These are phyloP conservation scores for Corythornis cristatus DNA, from an alignment of 2,113 vertebrate genomes.

Conservation along the genomic window DNA sequence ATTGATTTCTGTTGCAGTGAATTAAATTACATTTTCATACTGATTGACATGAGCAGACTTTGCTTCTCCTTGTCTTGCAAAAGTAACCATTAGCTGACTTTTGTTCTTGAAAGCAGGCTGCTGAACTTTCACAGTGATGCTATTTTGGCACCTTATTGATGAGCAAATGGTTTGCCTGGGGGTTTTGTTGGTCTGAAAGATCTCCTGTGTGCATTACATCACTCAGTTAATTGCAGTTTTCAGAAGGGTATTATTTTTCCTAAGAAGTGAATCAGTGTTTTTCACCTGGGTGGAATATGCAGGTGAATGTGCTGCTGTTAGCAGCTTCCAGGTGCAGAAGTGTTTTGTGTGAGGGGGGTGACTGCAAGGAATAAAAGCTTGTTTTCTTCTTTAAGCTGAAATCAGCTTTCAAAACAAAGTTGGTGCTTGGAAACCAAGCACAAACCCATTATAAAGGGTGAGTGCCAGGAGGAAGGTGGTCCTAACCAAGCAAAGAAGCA, in stretches of 20 bases:
- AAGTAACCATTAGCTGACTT: neutral
- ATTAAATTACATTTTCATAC: slow-evolving; percentile 74
- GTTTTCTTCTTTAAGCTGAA: neutral
- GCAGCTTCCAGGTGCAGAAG: neutral
- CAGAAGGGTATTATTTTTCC: neutral
- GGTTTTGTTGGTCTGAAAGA: slow-evolving; percentile 18
- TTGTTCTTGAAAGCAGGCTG: neutral
- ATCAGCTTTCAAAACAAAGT: neutral
- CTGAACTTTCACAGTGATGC: neutral
- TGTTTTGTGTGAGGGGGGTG: neutral
- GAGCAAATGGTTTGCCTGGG: slow-evolving; percentile 41
- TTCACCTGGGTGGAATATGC: neutral
- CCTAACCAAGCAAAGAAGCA: neutral
- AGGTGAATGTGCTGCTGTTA: neutral
- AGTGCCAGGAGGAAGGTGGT: too few relatives aligned
- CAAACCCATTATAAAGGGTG: neutral
- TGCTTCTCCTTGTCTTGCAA: slow-evolving; percentile 47
- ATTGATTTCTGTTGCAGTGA: slow-evolving; percentile 66
- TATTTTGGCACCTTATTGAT: slow-evolving; percentile 58
- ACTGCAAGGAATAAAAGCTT: neutral
- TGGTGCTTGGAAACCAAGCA: neutral
- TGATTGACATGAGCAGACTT: slow-evolving; percentile 67
- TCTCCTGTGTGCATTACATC: neutral
- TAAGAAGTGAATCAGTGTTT: neutral
- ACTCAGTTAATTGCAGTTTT: neutral